phyloP scores from a whole-genome alignment of 2,113 vertebrate genomes.

The Helogale parvula region DNA sequence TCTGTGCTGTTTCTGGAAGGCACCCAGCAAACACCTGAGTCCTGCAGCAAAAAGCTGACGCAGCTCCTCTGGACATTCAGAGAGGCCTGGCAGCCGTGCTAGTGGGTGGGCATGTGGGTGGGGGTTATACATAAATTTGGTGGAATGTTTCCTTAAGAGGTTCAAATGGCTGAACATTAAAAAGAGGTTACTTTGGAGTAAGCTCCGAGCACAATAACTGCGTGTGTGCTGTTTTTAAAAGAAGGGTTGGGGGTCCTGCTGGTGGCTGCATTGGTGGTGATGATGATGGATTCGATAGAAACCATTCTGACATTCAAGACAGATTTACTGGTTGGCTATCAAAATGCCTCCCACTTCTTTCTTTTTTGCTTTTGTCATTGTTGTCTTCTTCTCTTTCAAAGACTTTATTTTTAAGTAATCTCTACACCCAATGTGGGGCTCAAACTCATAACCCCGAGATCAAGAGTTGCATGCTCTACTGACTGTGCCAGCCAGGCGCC shows the following conservation, averaged over 20 bases:
- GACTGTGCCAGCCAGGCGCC: background rate
- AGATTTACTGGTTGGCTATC: background rate
- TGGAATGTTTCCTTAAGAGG: background rate
- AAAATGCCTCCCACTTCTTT: background rate
- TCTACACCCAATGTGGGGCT: background rate
- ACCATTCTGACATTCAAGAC: background rate
- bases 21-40: background rate
- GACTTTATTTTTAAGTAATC: background rate
- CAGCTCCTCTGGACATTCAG: background rate
- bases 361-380: background rate
- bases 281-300: background rate
- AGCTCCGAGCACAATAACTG: background rate
- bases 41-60: background rate
- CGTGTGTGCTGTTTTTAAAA: background rate
- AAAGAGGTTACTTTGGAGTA: background rate
- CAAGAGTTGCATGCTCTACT: background rate
- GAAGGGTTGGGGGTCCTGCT: background rate
- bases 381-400: background rate
- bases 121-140: background rate
- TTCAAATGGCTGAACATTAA: background rate
- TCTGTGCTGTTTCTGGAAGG: background rate
- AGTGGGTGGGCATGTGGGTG: background rate
- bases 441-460: background rate
- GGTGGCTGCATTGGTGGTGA: background rate
- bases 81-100: background rate